Evolutionary conservation across 1,140 invertebrate species (phyloP), one percentile per base, ranked within the genome.

Genomic region (Calephelis virginiensis): DNA sequence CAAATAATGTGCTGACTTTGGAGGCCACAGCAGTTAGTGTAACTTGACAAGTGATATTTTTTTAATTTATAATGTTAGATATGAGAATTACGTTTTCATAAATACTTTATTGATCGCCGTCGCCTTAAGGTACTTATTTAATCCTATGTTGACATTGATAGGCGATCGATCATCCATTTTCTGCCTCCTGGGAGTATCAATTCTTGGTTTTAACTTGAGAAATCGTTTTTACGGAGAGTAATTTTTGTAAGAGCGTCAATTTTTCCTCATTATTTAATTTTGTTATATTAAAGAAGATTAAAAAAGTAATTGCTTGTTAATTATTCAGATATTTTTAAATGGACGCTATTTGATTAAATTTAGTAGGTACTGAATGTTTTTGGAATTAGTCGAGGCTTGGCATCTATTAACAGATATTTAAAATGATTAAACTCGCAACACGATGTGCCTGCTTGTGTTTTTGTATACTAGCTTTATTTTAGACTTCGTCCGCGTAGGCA

Each of bases 171-270:
- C 83, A 82, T 67, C 48, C 43, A 56, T 56, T 28, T 56, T 28
- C 50, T 56, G 40, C 69, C 78, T 70, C 69, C 53, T 14, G 72
- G 66, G 78, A 76, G 73, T 77, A 76, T 73, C 70, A 69, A 74
- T 79, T 81, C 67, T 64, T 70, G 74, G 76, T 85, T 78, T 78
- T 72, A 70, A 80, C 61, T 69, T 45, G 64, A 78, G 75, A 80
- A 83, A 85, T 81, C 76, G 75, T 78, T 72, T 61, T 72, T 61
- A 61, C 64, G 64, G 68, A 74, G 77, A 77, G 75, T 79, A 83
- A 85, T 85, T 82, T 85, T 71, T 59, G 63, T 77, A 68, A 85
- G 68, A 80, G 79, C 76, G 61, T 62, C 53, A 59, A 59, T 59
- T 56, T 43, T 61, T 50, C 37, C 43, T 61, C 48, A 37, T 59